These are phyloP conservation scores for Pongo abelii DNA, from an alignment of 2,113 vertebrate genomes.

Conservation along the genomic window DNA sequence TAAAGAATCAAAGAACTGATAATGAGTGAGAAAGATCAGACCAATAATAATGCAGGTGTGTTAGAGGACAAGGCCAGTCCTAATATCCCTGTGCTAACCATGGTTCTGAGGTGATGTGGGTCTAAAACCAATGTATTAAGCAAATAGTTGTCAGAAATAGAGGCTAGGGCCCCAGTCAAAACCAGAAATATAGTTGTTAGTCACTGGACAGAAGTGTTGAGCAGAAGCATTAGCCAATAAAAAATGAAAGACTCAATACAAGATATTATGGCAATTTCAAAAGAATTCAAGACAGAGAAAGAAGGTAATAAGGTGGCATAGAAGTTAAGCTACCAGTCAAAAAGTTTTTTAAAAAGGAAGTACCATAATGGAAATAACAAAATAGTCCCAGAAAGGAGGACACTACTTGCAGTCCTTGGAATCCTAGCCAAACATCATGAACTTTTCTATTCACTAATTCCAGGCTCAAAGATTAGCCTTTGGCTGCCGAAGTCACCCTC, in stretches of 20 bases:
- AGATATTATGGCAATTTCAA: neutral
- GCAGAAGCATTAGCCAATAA: neutral
- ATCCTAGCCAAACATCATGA: neutral
- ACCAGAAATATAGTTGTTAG: neutral
- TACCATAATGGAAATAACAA: neutral
- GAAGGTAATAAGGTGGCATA: neutral
- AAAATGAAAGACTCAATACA: neutral
- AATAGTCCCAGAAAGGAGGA: neutral
- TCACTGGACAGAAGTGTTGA: neutral
- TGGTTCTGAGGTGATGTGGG: neutral
- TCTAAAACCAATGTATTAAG: neutral
- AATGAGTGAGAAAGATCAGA: neutral
- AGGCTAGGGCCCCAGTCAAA: neutral
- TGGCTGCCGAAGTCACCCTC: neutral
- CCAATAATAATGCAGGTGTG: neutral
- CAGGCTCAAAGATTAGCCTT: neutral
- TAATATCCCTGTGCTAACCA: neutral
- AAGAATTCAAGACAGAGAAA: neutral
- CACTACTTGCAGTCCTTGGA: neutral
- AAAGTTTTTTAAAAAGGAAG: neutral
- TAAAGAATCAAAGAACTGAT: neutral
- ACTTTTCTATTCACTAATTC: neutral
- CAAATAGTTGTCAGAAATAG: neutral
- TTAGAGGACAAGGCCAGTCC: neutral
- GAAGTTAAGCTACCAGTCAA: neutral